Conservation (phyloP, 2,888 invertebrate genomes). For the Phrixothrix hirtus region DNA sequence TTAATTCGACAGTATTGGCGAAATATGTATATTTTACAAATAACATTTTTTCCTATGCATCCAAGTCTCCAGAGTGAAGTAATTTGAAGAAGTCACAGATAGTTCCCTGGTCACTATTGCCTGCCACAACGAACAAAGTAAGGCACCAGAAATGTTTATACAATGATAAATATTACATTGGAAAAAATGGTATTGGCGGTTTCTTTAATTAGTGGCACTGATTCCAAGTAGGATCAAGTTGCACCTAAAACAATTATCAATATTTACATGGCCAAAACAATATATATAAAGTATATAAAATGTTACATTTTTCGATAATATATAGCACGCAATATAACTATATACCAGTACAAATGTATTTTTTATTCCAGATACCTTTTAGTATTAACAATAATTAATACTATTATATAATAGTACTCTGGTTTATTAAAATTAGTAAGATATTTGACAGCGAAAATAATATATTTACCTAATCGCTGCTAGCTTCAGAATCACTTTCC, state of each 20-base stretch:
- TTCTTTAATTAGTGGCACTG: constrained; percentile 54
- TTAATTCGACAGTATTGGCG: constrained; percentile 51
- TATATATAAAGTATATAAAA: too few species aligned
- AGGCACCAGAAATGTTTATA: constrained; percentile 57
- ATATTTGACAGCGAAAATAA: neutral
- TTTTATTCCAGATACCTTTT: constrained; percentile 18
- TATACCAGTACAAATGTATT: constrained; percentile 34
- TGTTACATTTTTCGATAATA: constrained; percentile 31
- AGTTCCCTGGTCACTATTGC: constrained; percentile 52
- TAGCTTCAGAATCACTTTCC: constrained; percentile 65
- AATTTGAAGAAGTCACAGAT: constrained; percentile 29
- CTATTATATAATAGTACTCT: constrained; percentile 3
- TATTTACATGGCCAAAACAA: too few species aligned
- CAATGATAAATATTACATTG: constrained; percentile 51
- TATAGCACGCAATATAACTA: constrained; percentile 19
- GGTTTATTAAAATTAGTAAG: too few species aligned
- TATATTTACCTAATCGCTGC: constrained; percentile 50
- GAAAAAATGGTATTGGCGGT: constrained; percentile 54
- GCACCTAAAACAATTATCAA: constrained; percentile 11
- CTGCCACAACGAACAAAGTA: constrained; percentile 54
- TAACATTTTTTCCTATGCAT: constrained; percentile 55
- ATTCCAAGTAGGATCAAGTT: constrained; percentile 33
- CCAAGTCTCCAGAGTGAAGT: constrained; percentile 21
- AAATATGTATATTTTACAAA: constrained; percentile 46
- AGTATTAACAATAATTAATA: constrained; percentile 3